phyloP scores from a whole-genome alignment of 1,140 invertebrate genomes.

The Calliphora vicina region DNA sequence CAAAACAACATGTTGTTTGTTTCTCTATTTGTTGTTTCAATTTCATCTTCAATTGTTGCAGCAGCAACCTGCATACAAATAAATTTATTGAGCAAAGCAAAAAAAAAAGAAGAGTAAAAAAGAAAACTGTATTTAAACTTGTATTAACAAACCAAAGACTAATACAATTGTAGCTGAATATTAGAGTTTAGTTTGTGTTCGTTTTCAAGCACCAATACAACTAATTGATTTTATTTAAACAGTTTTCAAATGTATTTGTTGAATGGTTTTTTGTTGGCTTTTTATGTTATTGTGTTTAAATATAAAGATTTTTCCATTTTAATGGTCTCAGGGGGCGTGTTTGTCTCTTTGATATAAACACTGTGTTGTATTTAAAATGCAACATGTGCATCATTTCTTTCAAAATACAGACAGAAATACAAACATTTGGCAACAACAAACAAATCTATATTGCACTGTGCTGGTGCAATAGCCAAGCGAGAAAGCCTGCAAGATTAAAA shows the following conservation, averaged over 20 bases:
- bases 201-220: background rate
- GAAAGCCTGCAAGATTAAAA: background rate
- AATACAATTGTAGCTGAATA: background rate
- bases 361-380: constrained; percentile 19
- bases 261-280: background rate
- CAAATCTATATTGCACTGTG: background rate
- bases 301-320: background rate
- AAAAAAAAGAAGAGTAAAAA: background rate
- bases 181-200: background rate
- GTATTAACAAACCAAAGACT: background rate
- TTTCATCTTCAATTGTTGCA: background rate
- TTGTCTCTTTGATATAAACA: background rate
- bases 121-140: background rate
- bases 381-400: background rate
- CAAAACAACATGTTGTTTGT: background rate
- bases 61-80: background rate
- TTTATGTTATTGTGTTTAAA: background rate
- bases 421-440: background rate
- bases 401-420: background rate
- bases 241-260: background rate
- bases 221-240: background rate
- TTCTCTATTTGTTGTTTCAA: background rate
- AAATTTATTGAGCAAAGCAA: too few species aligned
- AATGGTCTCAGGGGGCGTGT: constrained; percentile 21
- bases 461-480: background rate